These are phyloP conservation scores for Lagorchestes hirsutus DNA, from an alignment of 2,797 vertebrate genomes.

Conservation along the genomic window DNA sequence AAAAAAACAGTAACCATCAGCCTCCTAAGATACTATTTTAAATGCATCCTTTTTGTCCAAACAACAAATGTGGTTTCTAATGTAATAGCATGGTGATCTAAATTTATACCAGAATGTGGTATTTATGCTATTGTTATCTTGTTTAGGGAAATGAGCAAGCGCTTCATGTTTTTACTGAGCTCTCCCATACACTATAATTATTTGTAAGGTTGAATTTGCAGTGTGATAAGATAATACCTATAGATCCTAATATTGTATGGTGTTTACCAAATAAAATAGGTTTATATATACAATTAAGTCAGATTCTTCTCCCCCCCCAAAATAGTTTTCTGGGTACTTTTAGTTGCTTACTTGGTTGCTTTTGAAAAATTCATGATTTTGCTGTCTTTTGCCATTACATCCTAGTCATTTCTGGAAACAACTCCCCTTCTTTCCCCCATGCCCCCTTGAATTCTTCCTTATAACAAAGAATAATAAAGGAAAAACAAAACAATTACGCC, in stretches of 20 bases:
- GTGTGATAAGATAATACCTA: constrained; percentile 1
- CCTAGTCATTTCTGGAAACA: neutral
- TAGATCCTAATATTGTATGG: constrained; percentile 1
- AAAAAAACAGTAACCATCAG: neutral
- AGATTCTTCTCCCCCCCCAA: too few species aligned
- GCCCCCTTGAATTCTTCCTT: neutral
- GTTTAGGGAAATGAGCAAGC: neutral
- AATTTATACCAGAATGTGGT: neutral
- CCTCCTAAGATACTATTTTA: neutral
- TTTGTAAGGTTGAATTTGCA: constrained; percentile 6
- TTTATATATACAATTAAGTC: neutral
- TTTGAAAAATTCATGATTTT: neutral
- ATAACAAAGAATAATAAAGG: neutral
- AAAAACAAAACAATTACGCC: neutral
- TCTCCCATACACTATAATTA: neutral
- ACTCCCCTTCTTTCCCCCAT: neutral
- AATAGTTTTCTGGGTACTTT: neutral
- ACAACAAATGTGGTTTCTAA: constrained; percentile 2
- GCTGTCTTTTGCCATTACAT: neutral
- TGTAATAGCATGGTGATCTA: constrained; percentile 26
- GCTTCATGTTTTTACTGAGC: constrained; percentile 20
- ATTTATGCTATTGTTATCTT: neutral
- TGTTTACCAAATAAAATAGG: constrained; percentile 5
- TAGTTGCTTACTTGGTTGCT: neutral
- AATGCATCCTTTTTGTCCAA: constrained; percentile 27